Evolutionary conservation across 2,888 invertebrate species (phyloP).

Genomic region (Melinaea marsaeus): DNA sequence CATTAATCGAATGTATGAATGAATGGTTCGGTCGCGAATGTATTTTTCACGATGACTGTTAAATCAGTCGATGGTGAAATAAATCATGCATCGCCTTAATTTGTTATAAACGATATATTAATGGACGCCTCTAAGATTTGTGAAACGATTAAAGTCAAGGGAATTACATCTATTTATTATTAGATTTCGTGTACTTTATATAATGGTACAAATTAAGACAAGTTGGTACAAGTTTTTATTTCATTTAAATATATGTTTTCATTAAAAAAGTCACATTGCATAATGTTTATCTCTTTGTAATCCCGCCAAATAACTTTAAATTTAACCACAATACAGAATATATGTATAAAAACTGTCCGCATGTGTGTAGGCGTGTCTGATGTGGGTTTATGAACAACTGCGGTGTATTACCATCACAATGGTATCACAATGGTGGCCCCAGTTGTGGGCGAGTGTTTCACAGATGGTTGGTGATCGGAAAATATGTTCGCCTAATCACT

Average conservation of each 20-base stretch:
- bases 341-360: constrained; percentile 20
- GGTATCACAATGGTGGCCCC: constrained; percentile 39
- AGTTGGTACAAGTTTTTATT: too few species aligned
- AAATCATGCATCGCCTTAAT: constrained; percentile 25
- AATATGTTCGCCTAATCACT: constrained; percentile 27
- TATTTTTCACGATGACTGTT: constrained; percentile 30
- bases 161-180: not conserved
- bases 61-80: constrained; percentile 21
- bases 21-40: constrained; percentile 44
- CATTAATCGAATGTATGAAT: constrained; percentile 56
- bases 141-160: not conserved
- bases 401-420: constrained; percentile 46
- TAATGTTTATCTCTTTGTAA: too few species aligned
- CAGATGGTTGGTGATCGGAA: constrained; percentile 33
- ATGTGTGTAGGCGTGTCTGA: constrained; percentile 44
- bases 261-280: too few species aligned
- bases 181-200: not conserved
- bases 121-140: constrained; percentile 8
- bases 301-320: too few species aligned
- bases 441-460: constrained; percentile 33
- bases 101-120: constrained; percentile 16
- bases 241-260: too few species aligned
- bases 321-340: not conserved
- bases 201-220: not conserved
- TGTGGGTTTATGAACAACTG: constrained; percentile 37